A percentile compares a stretch with the other conserved stretches of the same genome.
Evolutionary conservation across 2,113 vertebrate genomes (phyloP).

Genomic region (Mastomys natalensis): DNA sequence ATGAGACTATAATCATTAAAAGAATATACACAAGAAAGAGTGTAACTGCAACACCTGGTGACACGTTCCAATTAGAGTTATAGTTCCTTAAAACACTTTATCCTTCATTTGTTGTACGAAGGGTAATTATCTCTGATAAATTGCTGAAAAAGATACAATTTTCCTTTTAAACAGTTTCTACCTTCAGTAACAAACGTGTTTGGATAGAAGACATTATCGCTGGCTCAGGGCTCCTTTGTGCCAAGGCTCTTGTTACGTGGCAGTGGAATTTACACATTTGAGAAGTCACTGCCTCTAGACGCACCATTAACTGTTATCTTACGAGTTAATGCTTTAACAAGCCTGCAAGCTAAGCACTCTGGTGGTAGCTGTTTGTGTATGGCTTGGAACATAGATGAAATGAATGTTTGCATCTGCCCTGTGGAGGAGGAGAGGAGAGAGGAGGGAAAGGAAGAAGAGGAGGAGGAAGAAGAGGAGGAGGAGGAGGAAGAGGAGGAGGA

Average conservation of each 20-base stretch:
- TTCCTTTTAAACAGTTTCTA: slow-evolving; percentile 86
- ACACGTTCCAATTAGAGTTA: slow-evolving; percentile 93
- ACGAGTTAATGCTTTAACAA: not conserved
- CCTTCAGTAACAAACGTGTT: slow-evolving; percentile 79
- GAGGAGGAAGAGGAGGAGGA: not conserved
- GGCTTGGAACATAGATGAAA: not conserved
- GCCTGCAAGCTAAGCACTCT: not conserved
- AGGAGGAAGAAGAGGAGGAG: not conserved
- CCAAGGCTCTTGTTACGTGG: slow-evolving; percentile 60
- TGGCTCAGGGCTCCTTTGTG: slow-evolving; percentile 59
- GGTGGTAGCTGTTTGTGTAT: not conserved
- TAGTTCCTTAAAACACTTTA: slow-evolving; percentile 89
- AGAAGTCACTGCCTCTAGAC: slow-evolving; percentile 68
- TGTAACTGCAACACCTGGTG: slow-evolving; percentile 91
- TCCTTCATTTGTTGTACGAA: slow-evolving; percentile 84
- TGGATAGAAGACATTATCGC: slow-evolving; percentile 78
- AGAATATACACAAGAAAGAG: slow-evolving; percentile 89
- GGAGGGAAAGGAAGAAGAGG: too few species aligned
- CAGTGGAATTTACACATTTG: slow-evolving; percentile 64
- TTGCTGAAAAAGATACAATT: slow-evolving; percentile 87
- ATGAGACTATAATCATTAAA: slow-evolving; percentile 89
- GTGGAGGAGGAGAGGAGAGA: not conserved
- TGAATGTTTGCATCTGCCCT: accelerated
- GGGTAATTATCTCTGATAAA: slow-evolving; percentile 89
- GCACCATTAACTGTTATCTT: slow-evolving; percentile 51